phyloP scores from a whole-genome alignment of 2,113 vertebrate genomes.

The Thunnus maccoyii region DNA sequence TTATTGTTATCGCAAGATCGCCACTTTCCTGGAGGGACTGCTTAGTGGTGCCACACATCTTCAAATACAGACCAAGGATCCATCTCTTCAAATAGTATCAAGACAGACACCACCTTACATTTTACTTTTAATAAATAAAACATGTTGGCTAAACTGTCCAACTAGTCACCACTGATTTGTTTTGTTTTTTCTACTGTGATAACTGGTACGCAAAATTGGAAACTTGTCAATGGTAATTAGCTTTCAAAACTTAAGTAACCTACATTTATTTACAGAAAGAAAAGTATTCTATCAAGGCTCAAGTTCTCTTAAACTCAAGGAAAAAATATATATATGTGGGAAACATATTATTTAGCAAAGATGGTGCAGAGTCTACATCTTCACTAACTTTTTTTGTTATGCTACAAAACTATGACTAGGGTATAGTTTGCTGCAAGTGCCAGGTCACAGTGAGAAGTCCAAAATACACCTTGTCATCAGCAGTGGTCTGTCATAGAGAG shows the following conservation, averaged over 20 bases:
- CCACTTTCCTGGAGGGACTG: too few species aligned
- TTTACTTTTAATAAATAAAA: slow-evolving; percentile 21
- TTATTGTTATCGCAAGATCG: too few species aligned
- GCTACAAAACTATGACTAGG: slow-evolving; percentile 21
- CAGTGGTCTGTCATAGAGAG: slow-evolving; percentile 57
- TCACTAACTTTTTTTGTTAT: slow-evolving; percentile 38
- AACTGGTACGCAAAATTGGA: background rate
- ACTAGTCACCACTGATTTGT: slow-evolving; percentile 3
- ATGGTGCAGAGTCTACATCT: background rate
- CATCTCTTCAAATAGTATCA: slow-evolving; percentile 4
- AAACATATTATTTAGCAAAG: background rate
- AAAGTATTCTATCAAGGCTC: background rate
- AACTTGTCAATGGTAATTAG: background rate
- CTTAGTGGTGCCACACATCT: slow-evolving; percentile 22
- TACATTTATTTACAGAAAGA: background rate
- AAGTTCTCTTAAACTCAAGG: background rate
- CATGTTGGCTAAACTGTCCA: background rate
- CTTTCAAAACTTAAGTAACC: background rate
- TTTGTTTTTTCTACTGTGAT: background rate
- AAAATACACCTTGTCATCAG: slow-evolving; percentile 76
- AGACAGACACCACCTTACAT: background rate
- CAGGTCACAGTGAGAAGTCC: slow-evolving; percentile 48
- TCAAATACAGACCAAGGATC: slow-evolving; percentile 27
- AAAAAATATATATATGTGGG: background rate
- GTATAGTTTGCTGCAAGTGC: slow-evolving; percentile 43